Base-by-base conservation (phyloP, 2,888 invertebrate genomes). In the Margaritifera margaritifera region DNA sequence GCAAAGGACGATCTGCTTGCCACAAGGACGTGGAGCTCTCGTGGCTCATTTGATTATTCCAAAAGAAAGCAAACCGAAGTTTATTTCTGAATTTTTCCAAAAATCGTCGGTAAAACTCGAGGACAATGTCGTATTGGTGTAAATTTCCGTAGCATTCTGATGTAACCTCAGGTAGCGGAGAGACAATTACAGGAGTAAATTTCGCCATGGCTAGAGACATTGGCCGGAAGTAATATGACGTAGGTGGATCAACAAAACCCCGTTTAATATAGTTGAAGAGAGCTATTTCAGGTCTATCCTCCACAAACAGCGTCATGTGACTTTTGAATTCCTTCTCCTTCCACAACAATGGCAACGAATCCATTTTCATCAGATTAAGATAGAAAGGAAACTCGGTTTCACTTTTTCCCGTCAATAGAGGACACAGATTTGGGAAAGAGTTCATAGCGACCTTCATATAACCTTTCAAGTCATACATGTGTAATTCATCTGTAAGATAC, bases 1-100 rank as follows among this genome's bases (percentile, higher is more conserved):
- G 87, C 80, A 94, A 93, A 61, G 92, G 90, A 0, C 92, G 90
- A 84, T 97, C 97, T 74, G 94, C 94, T 31, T 93, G 86, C 83
- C 92, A 92, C 0, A 95, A 94, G 84, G 93, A 93, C 86, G 95
- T 95, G 64, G 96, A 92, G 84, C 92, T 93, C 85, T 97, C 96
- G 87, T 97, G 97, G 5, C 95, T 94, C 82, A 96, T 91, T 65
- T 94, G 93, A 1, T 94, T 93, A 72, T 94, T 93, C 95, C 96
- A 97, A 84, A 95, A 94, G 80, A 96, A 94, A 0, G 94, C 94
- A 89, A 96, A 96, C 82, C 94, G 93, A 20, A 92, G 92, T 4
- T 92, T 91, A 0, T 90, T 86, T 62, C 90, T 90, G 86, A 95
- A 92, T 6, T 91, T 91, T 0, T 90, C 89, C 0, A 93, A 92